Percentiles rank a stretch among this genome's conserved stretches.
Conservation (phyloP, 2,797 vertebrate genomes). For the Poliocrania exsul region DNA sequence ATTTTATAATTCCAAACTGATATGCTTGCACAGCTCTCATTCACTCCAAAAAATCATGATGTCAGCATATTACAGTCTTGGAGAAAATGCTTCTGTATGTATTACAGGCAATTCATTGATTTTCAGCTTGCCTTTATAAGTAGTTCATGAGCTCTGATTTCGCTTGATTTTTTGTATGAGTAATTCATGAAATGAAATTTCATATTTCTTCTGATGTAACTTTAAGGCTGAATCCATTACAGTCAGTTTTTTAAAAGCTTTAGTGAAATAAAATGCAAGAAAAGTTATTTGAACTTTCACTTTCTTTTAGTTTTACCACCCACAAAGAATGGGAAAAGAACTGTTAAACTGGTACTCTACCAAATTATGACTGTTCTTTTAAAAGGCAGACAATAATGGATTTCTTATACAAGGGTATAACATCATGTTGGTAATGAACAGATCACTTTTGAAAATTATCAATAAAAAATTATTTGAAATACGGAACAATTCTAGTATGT, state of each 20-base stretch:
- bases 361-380: background rate
- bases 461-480: background rate
- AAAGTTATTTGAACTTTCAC: background rate
- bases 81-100: background rate
- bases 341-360: background rate
- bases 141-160: slow-evolving; percentile 29
- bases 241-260: background rate
- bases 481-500: background rate
- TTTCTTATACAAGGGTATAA: background rate
- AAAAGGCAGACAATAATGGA: background rate
- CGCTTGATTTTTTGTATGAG: background rate
- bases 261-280: background rate
- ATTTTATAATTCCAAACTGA: background rate
- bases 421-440: background rate
- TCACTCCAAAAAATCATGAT: background rate
- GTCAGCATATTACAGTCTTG: background rate
- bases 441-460: background rate
- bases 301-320: background rate
- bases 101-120: background rate
- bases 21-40: background rate
- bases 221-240: background rate
- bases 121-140: background rate
- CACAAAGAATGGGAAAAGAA: background rate
- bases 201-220: background rate
- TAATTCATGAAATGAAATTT: background rate